Conservation (phyloP, 1,140 invertebrate genomes). For the Brachionus manjavacas region DNA sequence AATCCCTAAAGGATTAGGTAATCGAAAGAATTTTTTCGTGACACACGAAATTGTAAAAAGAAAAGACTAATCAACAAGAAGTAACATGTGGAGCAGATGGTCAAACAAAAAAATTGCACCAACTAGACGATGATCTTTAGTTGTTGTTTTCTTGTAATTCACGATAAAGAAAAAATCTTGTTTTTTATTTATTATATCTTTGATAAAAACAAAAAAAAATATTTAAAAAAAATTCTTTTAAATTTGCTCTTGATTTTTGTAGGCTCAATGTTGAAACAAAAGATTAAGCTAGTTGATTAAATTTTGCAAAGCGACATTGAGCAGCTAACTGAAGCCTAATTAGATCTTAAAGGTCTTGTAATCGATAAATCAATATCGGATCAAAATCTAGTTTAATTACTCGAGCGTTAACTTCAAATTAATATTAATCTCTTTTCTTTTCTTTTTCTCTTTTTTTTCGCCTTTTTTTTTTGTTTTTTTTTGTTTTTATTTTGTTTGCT, state of each 20-base stretch:
- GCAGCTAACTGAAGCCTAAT: neutral
- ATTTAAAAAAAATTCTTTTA: no score
- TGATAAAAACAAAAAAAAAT: neutral
- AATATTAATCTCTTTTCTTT: slow-evolving; percentile 13
- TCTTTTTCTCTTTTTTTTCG: neutral
- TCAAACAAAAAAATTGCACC: no score
- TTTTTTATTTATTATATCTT: no score
- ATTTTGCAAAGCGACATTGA: neutral
- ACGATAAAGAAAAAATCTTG: no score
- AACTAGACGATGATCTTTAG: no score
- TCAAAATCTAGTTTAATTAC: neutral
- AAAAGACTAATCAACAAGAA: no score
- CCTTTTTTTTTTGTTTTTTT: neutral
- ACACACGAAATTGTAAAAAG: no score
- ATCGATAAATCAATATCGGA: slow-evolving; percentile 3
- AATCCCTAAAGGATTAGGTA: no score
- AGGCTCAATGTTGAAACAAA: neutral
- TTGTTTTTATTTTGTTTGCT: neutral
- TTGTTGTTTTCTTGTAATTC: no score
- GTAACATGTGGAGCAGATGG: no score
- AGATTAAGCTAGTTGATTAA: neutral
- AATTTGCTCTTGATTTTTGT: neutral
- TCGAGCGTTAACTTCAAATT: slow-evolving; percentile 22
- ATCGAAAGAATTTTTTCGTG: no score
- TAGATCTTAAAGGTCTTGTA: slow-evolving; percentile 2